Base-by-base conservation (phyloP, 2,888 invertebrate species). In the Pachydiplax longipennis region DNA sequence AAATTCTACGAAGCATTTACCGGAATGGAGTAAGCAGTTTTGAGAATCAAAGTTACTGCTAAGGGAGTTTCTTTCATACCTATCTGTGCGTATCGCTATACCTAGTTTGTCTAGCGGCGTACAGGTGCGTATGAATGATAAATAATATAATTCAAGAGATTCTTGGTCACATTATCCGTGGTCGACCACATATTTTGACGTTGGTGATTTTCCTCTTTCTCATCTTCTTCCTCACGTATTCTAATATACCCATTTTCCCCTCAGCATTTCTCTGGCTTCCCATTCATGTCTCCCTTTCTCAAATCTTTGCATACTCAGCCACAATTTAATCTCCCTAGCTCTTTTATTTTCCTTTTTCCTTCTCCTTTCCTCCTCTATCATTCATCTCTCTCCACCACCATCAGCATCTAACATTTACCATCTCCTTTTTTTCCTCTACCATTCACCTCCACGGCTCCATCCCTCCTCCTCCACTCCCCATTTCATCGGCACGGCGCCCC, bases 191-290 rank as follows among this genome's bases (percentile, higher is more conserved):
- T 18, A 53, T 53, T 18, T 18, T 18, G 53, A 2, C 18, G 53
- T 18, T 53, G 53, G 18, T 18, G 18, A 81, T 91, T 90, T 92
- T 92, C 92, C 93, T 92, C 92, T 92, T 44, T 44, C 61, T 31
- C 80, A 90, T 90, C 48, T 90, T 82, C 83, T 82, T 37, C 90
- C 31, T 22, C 48, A 25, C 12, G 25, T 82, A 18, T 22, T 31
- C 82, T 2, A 44, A 81, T 22, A 44, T 31, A 0, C 48, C 10
- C 48, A 44, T 25, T 48, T 25, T 82, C 25, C 44, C 48, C 12
- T 53, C 0, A 3, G 22, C 3, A 13, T 25, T n/a, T 25, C 48
- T 12, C 10, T 2, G 5, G 2, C 37, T 6, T 12, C 40, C 37
- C 31, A 31, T 35, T 40, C 81, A 35, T 22, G 22, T 40, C 22